Conservation (phyloP, 2,888 invertebrate genomes). For the Helicoverpa assulta region DNA sequence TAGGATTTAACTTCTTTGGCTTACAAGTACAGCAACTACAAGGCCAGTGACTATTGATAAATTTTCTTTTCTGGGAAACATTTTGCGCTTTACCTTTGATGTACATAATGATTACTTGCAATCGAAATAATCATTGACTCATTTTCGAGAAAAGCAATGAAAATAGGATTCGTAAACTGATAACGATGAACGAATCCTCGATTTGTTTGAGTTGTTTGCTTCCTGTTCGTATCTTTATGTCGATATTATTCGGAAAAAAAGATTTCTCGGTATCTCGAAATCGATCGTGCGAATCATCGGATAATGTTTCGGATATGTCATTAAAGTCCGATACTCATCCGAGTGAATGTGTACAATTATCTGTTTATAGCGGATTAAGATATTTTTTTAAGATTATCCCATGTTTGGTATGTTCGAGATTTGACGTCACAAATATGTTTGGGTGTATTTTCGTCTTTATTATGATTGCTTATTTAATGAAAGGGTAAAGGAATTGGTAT, state of each 20-base stretch:
- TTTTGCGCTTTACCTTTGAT: conserved; percentile 9
- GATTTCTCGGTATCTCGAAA: conserved; percentile 44
- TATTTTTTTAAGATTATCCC: conserved; percentile 27
- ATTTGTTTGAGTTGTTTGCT: conserved; percentile 5
- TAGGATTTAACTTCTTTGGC: not conserved
- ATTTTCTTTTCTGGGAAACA: not conserved
- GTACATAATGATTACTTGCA: conserved; percentile 1
- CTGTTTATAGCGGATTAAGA: conserved; percentile 32
- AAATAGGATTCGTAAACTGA: conserved; percentile 26
- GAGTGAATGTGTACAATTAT: conserved; percentile 33
- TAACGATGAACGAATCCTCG: conserved; percentile 20
- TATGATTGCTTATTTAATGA: not conserved
- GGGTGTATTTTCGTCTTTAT: not conserved
- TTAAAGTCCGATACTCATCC: conserved; percentile 33
- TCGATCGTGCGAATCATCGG: conserved; percentile 29
- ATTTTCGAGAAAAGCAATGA: conserved; percentile 4
- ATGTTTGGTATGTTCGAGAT: not conserved
- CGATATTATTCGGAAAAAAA: conserved; percentile 25
- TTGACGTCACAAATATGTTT: conserved; percentile 20
- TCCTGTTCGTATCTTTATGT: conserved; percentile 38
- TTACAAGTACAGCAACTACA: not conserved
- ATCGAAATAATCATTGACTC: conserved; percentile 22
- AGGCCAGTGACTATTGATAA: not conserved
- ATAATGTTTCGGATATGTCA: conserved; percentile 40
- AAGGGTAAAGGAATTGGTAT: not conserved